These are phyloP conservation scores for Odontesthes bonariensis DNA, from an alignment of 2,113 vertebrate genomes.

Conservation along the genomic window DNA sequence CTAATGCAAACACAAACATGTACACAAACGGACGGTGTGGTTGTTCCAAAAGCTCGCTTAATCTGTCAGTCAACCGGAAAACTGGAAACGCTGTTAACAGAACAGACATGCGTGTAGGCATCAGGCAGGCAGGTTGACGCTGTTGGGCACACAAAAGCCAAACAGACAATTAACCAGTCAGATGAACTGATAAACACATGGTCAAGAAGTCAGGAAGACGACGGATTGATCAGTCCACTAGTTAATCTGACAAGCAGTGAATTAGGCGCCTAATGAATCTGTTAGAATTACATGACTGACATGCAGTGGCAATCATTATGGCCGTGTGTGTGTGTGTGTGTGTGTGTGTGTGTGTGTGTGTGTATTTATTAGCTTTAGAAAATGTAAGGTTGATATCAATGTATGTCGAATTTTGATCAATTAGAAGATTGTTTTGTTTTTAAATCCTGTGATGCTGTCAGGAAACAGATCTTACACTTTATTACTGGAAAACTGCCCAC, in stretches of 20 bases:
- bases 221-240: background rate
- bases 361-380: no score
- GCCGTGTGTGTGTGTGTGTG: background rate
- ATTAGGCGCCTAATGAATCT: background rate
- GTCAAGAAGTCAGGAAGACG: conserved; percentile 1
- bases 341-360: background rate
- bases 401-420: no score
- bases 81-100: background rate
- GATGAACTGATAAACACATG: conserved; percentile 7
- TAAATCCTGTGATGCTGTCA: no score
- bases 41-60: conserved; percentile 16
- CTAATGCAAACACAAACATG: conserved; percentile 9
- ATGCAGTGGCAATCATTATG: background rate
- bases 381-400: no score
- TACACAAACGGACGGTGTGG: no score
- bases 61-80: conserved; percentile 18
- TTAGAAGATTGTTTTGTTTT: no score
- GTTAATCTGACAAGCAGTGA: conserved; percentile 2
- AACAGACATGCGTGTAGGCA: background rate
- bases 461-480: no score
- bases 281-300: background rate
- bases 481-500: no score
- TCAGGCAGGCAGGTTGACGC: background rate
- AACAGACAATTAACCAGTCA: conserved; percentile 24
- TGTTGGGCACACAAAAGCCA: background rate